Base-by-base conservation (phyloP, 2,797 vertebrate genomes). In the Syngnathus rostellatus region DNA sequence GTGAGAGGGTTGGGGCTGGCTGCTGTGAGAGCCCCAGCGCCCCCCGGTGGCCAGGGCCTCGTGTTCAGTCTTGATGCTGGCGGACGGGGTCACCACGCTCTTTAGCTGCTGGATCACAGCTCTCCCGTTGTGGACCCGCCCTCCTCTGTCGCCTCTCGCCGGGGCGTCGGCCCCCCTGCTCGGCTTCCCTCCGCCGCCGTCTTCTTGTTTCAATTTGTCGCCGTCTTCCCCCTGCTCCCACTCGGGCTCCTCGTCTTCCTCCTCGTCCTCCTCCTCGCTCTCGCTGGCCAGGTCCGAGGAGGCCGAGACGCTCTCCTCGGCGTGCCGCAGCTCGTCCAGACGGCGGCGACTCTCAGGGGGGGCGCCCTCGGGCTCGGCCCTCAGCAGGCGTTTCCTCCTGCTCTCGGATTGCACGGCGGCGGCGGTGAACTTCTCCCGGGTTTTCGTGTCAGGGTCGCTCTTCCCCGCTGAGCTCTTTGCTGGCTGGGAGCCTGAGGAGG, bases 81-180 rank as follows among this genome's bases (percentile, higher is more conserved):
- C 71, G 17, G 89, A 79, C 10, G 81, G 82, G 64, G 81, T 78
- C 68, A 87, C 87, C 1, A 81, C 80, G 0, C 86, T 90, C 71
- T 93, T 93, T 1, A 91, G 88, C 65, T 93, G 92, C 75, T 93
- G 91, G 83, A 94, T 94, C 62, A 94, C 91, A 0, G 93, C 89
- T 6, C 89, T 88, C 9, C 88, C 89, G 8, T 89, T 90, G 70
- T 90, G 90, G 58, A 85, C 76, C 79, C 88, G 81, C 43, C 74
- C 67, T 8, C 73, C 82, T 66, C 85, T 46, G 45, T 85, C 80
- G 50, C 82, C 76, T 65, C 81, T 55, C 0, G 62, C 72, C 6
- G 77, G 72, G 61, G 68, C 58, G 46, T 75, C 82, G 16, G 71
- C 80, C 8, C 76, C 84, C 62, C 83, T 60, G 40, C 40, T 23